Evolutionary conservation across 2,888 invertebrate species (phyloP), one percentile per base, ranked within the genome.

Genomic region (Chrysotoxum bicinctum): DNA sequence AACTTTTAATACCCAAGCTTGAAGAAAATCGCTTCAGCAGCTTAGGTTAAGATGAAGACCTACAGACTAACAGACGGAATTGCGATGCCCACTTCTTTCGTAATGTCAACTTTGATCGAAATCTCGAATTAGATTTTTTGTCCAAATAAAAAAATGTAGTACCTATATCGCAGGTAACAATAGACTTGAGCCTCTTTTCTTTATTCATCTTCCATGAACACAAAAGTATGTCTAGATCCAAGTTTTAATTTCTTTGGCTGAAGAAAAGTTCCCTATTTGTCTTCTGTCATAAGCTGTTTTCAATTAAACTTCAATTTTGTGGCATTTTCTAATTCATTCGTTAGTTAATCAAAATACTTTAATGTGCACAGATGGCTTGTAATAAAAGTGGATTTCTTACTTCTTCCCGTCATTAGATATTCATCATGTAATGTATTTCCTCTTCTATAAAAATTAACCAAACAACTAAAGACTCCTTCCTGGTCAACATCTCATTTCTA

Each of bases 341-440:
- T 16, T 14, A n/a, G 3, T 1, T 26, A 43, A 56, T 70, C n/a
- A 40, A 50, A 37, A 21, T 8, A 21, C 9, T 9, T 2, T 8
- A 60, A 75, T 56, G n/a, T 48, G 66, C 73, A 82, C 82, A 82
- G 78, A 82, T 82, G 78, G 32, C 12, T 5, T 16, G 32, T 16
- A 48, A 73, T 48, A 52, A 56, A 68, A 54, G 5, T 56, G 1
- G 6, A 6, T 37, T 35, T 58, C n/a, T 35, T 52, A 4, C n/a
- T 30, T 58, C 50, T 50, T 48, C 56, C 56, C 54, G 19, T 45
- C 30, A 54, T 26, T 23, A 26, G 21, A 32, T 60, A 73, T 73
- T 62, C 54, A 73, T 54, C 21, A 54, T n/a, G 9, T 9, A 16
- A 56, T 30, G 21, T 10, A 50, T 26, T 37, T 56, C 21, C 78